phyloP scores from a whole-genome alignment of 2,113 vertebrate species.

The Procavia capensis region DNA sequence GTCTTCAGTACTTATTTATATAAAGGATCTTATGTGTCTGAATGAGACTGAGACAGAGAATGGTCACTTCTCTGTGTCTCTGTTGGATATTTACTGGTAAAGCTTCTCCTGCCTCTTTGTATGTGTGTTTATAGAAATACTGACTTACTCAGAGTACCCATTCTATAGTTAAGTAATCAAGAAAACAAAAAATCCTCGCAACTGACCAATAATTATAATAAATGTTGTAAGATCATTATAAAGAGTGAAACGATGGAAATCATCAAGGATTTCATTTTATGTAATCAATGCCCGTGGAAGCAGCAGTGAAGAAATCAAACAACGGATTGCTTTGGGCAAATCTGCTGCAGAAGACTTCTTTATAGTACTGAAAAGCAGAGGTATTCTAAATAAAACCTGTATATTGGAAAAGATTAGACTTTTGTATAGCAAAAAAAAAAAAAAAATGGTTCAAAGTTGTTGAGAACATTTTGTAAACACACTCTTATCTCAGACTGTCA shows the following conservation, averaged over 20 bases:
- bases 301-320: too few species aligned
- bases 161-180: not conserved
- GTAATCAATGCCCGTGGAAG: too few species aligned
- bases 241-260: too few species aligned
- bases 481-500: not conserved
- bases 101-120: conserved; percentile 4
- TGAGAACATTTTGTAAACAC: not conserved
- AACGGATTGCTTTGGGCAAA: too few species aligned
- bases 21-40: not conserved
- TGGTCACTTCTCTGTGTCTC: not conserved
- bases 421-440: not conserved
- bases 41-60: not conserved
- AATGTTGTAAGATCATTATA: too few species aligned
- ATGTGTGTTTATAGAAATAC: not conserved
- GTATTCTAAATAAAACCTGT: not conserved
- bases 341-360: too few species aligned
- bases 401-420: not conserved
- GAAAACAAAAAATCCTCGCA: too few species aligned
- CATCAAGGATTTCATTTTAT: too few species aligned
- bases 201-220: too few species aligned
- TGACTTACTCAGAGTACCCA: not conserved
- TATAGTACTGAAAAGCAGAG: too few species aligned
- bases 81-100: not conserved
- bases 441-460: not conserved
- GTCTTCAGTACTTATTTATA: not conserved